Conservation (phyloP, 2,888 invertebrate genomes). For the Calliopum simillimum region DNA sequence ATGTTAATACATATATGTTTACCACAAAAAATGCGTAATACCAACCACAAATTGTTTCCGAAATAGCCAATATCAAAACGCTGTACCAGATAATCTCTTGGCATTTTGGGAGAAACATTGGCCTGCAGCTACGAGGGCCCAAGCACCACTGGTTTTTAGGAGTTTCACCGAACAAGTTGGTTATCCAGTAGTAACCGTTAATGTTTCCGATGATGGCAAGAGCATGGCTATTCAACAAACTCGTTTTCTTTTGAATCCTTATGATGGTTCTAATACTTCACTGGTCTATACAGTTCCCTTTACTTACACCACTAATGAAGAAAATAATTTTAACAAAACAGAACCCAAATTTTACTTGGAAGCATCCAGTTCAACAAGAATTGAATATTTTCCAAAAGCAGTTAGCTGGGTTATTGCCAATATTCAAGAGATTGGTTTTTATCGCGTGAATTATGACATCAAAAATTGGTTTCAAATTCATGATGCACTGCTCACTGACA, state of each 20-base stretch:
- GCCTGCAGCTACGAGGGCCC: constrained; percentile 53
- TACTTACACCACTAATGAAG: constrained; percentile 56
- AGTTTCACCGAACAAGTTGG: constrained; percentile 77
- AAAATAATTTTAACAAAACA: constrained; percentile 51
- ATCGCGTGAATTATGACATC: constrained; percentile 78
- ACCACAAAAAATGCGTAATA: not conserved
- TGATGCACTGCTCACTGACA: constrained; percentile 38
- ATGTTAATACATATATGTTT: too few relatives aligned
- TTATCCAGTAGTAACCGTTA: constrained; percentile 74
- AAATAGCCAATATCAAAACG: constrained; percentile 56
- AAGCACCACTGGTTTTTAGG: constrained; percentile 58
- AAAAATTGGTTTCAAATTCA: constrained; percentile 72
- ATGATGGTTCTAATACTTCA: constrained; percentile 46
- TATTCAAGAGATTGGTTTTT: constrained; percentile 67
- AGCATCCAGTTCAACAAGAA: accelerated
- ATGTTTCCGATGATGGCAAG: constrained; percentile 41
- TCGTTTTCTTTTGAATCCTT: constrained; percentile 59
- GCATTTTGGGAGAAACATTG: constrained; percentile 64
- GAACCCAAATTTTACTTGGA: constrained; percentile 54
- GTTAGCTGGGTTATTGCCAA: constrained; percentile 61
- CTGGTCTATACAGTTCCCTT: constrained; percentile 61
- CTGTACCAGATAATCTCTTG: constrained; percentile 70
- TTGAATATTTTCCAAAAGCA: not conserved
- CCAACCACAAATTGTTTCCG: not conserved
- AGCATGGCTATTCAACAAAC: constrained; percentile 54